Base-by-base conservation (phyloP, 2,888 invertebrate genomes). In the Eupithecia pulchellata region DNA sequence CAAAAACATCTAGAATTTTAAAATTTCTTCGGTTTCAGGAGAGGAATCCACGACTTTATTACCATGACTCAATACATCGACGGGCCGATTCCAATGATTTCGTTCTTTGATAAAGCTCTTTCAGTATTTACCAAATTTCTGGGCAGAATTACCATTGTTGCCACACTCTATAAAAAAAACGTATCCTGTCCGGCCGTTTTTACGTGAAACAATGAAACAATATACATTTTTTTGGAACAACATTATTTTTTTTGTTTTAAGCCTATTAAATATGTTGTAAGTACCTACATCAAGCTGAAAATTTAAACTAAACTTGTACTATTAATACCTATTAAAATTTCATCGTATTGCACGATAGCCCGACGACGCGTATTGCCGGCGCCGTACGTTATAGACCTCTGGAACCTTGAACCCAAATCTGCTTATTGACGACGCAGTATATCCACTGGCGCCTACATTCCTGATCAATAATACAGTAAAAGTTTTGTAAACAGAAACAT, bases 381-480 rank as follows among this genome's bases (percentile, higher is more conserved):
- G 42, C 20, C 42, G 20, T 32, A 25, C 17, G 34, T 34, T 61
- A 13, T 2, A 25, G 25, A 52, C 52, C 25, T 52, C 25, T 52
- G 11, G 52, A 32, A 11, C 29, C 61, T 34, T 61, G n/a, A 57
- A 57, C 57, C 34, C 20, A 13, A 34, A 61, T 20, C 14, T 4
- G 25, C 14, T 60, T 60, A 32, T 34, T 60, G 1, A 34, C 61
- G 61, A 25, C 61, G 34, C 61, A 47, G 8, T 47, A 60, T 60
- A 61, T 61, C 20, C 34, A 47, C 65, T 76, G 76, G 76, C 77
- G 78, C 78, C 78, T 72, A 78, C 70, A 76, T 78, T 78, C 76
- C 75, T 69, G 57, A 57, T 52, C 47, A 71, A 69, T 52, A 63
- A 42, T 60, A 58, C 61, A 30, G 42, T 52, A 61, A 67, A 70